Base-by-base conservation (phyloP, 2,888 invertebrate species). In the Agonum fuliginosum region DNA sequence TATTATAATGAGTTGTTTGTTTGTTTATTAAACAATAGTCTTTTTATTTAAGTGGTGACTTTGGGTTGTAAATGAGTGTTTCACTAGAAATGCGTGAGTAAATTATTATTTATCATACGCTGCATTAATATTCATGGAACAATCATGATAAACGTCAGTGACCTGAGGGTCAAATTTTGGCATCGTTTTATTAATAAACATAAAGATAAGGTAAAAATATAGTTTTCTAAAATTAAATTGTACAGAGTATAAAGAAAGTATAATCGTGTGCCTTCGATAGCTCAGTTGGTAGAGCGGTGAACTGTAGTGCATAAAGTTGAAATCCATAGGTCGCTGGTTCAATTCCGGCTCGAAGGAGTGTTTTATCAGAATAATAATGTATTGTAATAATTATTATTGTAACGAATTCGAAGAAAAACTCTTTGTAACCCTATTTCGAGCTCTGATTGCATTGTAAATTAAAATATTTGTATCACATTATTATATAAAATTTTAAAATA, bases 311-410 rank as follows among this genome's bases (percentile, higher is more conserved):
- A 37, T 10, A 2, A 37, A 37, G n/a, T 37, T 37, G 88, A 76
- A 41, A 89, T 90, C 89, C 89, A 89, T 90, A 90, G 89, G 89
- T 89, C 89, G 88, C 90, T 89, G 89, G 89, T 89, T 90, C 89
- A 90, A 89, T 89, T 90, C 89, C 89, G 89, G 89, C 89, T 89
- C 89, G 89, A 90, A 89, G 89, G 89, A 89, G 34, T 34, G n/a
- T 34, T n/a, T n/a, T n/a, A n/a, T n/a, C n/a, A n/a, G n/a, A n/a
- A n/a, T n/a, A n/a, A n/a, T n/a, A n/a, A n/a, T n/a, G n/a, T n/a
- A n/a, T n/a, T n/a, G n/a, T n/a, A n/a, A n/a, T n/a, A n/a, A n/a
- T n/a, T n/a, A n/a, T n/a, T n/a, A n/a, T n/a, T n/a, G n/a, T n/a
- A n/a, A n/a, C n/a, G n/a, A n/a, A n/a, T n/a, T n/a, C n/a, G n/a